These are phyloP conservation scores for Telmatherina bonti DNA, from an alignment of 2,797 vertebrate species.

Conservation along the genomic window DNA sequence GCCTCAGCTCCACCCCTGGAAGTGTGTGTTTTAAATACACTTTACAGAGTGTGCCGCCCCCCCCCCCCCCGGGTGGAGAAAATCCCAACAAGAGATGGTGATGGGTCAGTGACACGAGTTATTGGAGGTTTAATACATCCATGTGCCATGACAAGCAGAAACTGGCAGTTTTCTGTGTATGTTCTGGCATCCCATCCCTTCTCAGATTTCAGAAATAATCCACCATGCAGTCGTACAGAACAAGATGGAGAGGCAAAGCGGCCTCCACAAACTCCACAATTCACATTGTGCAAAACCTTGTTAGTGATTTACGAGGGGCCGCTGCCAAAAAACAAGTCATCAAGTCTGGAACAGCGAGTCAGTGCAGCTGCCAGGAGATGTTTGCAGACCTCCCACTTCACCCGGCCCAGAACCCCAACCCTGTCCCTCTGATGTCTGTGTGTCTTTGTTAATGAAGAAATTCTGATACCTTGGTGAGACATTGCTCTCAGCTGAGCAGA, in stretches of 20 bases:
- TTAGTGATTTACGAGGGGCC: conserved; percentile 73
- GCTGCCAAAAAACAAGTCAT: conserved; percentile 78
- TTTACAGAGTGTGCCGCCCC: conserved; percentile 80
- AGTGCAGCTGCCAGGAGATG: conserved; percentile 54
- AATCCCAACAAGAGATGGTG: conserved; percentile 49
- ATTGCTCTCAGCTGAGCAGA: conserved; percentile 86
- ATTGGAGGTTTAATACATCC: background rate
- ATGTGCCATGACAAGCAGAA: background rate
- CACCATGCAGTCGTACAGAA: conserved; percentile 12
- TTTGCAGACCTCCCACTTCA: conserved; percentile 79
- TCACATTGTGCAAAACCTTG: conserved; percentile 63
- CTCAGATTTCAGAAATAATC: conserved; percentile 69
- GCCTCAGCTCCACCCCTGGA: conserved; percentile 66
- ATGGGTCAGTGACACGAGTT: conserved; percentile 19
- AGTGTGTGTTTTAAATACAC: conserved; percentile 79
- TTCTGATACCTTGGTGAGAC: conserved; percentile 87
- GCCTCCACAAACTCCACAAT: conserved; percentile 62
- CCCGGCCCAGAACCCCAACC: conserved; percentile 55
- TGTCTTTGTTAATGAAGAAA: conserved; percentile 88
- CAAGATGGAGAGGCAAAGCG: conserved; percentile 33
- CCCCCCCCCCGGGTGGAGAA: conserved; percentile 78
- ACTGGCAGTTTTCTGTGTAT: conserved; percentile 10
- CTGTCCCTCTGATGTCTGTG: conserved; percentile 85
- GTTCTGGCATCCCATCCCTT: conserved; percentile 31
- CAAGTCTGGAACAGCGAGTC: conserved; percentile 77